These are phyloP conservation scores for Apantesis nais DNA, from an alignment of 2,888 invertebrate genomes.

Conservation along the genomic window DNA sequence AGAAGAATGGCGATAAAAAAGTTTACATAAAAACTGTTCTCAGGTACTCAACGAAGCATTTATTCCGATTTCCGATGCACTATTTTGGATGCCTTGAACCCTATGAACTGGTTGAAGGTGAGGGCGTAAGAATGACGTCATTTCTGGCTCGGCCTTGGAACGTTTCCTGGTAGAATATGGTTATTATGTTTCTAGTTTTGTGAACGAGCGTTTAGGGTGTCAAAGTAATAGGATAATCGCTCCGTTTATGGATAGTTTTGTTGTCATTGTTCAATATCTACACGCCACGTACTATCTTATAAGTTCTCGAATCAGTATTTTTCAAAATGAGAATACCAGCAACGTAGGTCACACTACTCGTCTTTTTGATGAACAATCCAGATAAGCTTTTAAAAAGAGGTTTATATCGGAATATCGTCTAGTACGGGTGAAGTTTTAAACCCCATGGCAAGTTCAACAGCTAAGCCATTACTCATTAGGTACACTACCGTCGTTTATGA, in stretches of 20 bases:
- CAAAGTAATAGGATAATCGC: conserved; percentile 14
- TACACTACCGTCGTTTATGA: background rate
- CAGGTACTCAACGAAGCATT: conserved; percentile 44
- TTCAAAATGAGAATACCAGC: background rate
- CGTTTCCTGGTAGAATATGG: conserved; percentile 41
- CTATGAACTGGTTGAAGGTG: conserved; percentile 45
- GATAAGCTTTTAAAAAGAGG: background rate
- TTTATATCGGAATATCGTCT: background rate
- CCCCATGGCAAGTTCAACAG: background rate
- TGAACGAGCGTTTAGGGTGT: conserved; percentile 21
- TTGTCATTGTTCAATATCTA: conserved; percentile 5
- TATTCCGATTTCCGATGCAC: conserved; percentile 48
- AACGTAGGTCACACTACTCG: no score
- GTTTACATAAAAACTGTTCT: conserved; percentile 26
- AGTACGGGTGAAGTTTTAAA: background rate
- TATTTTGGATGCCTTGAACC: conserved; percentile 48
- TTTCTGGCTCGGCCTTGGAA: conserved; percentile 28
- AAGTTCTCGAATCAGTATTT: background rate
- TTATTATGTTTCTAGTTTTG: conserved; percentile 33
- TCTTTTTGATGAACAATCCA: no score
- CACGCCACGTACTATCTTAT: background rate
- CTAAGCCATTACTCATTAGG: background rate
- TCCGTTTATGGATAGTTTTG: conserved; percentile 9
- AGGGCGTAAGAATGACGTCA: conserved; percentile 38
- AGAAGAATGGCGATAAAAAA: conserved; percentile 38